These are phyloP conservation scores for Antrozous pallidus DNA, from an alignment of 2,797 vertebrate genomes.

Conservation along the genomic window DNA sequence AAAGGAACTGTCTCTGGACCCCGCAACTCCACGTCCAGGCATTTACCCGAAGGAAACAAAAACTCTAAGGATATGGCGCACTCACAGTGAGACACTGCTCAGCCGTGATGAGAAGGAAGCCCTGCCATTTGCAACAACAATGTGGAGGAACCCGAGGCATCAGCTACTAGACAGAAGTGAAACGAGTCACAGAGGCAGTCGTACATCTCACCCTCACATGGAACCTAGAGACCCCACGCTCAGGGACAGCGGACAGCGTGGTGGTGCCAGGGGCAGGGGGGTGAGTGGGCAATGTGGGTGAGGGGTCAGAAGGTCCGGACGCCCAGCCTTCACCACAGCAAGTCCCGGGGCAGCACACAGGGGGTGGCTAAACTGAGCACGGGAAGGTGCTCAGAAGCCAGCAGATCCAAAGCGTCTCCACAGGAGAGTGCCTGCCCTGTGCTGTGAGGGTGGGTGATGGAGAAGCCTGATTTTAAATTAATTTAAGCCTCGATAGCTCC, in stretches of 20 bases:
- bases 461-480: not conserved
- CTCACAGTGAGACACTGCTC: not conserved
- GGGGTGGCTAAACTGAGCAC: not conserved
- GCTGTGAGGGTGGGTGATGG: not conserved
- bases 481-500: not conserved
- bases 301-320: not conserved
- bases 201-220: not conserved
- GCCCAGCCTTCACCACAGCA: not conserved
- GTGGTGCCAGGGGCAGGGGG: not conserved
- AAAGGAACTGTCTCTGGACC: not conserved
- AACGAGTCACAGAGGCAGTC: not conserved
- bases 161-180: fast-evolving
- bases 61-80: too few species aligned
- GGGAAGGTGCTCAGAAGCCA: too few species aligned
- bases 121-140: not conserved
- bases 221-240: not conserved
- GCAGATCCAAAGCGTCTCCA: too few species aligned
- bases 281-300: not conserved
- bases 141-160: not conserved
- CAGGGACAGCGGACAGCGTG: not conserved
- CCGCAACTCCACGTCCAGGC: not conserved
- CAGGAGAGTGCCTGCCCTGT: too few species aligned
- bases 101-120: not conserved
- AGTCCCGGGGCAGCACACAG: not conserved
- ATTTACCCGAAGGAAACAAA: not conserved